These are phyloP conservation scores for Cassiopea xamachana DNA, from an alignment of 30 jellyfish, hydroid and myxozoan species.

Conservation along the genomic window DNA sequence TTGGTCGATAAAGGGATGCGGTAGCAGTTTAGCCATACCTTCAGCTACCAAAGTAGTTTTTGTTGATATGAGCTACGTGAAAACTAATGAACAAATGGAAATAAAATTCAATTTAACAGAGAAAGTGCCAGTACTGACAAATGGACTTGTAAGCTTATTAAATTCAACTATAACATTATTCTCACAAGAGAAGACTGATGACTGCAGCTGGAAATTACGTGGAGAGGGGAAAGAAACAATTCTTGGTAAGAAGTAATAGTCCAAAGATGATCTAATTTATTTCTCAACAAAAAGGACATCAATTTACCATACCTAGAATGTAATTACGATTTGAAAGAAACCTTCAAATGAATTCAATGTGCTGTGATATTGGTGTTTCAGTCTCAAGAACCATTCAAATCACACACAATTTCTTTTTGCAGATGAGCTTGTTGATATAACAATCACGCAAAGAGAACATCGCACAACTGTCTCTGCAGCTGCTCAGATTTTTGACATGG, in stretches of 20 bases:
- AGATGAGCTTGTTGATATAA: conserved; percentile 56
- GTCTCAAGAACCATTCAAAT: no score
- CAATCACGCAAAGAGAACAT: conserved; percentile 3
- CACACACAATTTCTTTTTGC: not conserved
- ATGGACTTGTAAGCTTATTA: conserved; percentile 33
- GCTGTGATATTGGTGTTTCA: no score
- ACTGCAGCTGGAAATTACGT: not conserved
- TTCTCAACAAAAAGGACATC: not conserved
- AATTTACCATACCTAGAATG: no score
- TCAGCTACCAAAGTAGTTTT: conserved; percentile 9
- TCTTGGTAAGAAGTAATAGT: conserved; percentile 6
- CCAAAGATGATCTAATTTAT: not conserved
- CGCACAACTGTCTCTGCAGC: conserved; percentile 33
- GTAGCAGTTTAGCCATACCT: not conserved
- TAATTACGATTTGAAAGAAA: no score
- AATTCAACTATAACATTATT: conserved; percentile 21
- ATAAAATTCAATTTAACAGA: conserved; percentile 29
- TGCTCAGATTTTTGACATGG: conserved; percentile 49
- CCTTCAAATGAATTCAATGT: no score
- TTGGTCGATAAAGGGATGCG: conserved; percentile 2
- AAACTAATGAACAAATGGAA: not conserved
- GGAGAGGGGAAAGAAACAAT: conserved; percentile 40
- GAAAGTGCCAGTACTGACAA: conserved; percentile 25
- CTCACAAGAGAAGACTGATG: conserved; percentile 13
- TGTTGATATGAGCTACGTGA: not conserved